Base-by-base conservation (phyloP, 2,888 invertebrate species). In the Synanthedon formicaeformis region DNA sequence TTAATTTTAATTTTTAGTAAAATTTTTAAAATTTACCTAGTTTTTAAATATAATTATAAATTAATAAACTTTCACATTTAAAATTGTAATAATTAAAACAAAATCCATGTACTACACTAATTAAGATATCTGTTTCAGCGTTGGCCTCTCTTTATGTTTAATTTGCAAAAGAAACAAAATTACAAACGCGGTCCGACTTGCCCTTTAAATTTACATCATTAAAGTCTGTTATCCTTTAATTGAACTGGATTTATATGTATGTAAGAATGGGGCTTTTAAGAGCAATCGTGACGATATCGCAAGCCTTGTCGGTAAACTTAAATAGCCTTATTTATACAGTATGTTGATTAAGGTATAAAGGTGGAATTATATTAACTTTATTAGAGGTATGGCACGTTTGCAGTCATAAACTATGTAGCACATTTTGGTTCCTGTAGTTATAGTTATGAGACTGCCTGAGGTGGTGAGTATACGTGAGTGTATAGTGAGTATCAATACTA, bases 201-300 rank as follows among this genome's bases (percentile, higher is more conserved):
- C 56, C 57, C 56, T 45, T 45, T 69, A 62, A 59, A 23, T n/a
- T 2, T 2, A 50, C 51, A n/a, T 5, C 12, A 50, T 59, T 63
- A 63, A 50, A 56, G 59, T 57, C 57, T 52, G 61, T 54, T 62
- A 56, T 66, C 52, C 53, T 48, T 56, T 57, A 57, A 58, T 57
- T 54, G 53, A 34, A 16, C 41, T 41, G 48, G 41, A 53, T 51
- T 45, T 45, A 51, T 58, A 61, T 55, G 57, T 54, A 18, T 52
- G 60, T 61, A 63, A 62, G 61, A 69, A 70, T 70, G 67, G 67
- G 62, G 66, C 71, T 70, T 70, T 72, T 69, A 71, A 62, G 61
- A 57, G 56, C 45, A 45, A 14, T 45, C 45, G 45, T 45, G 45
- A 45, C 12, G 45, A 62, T 69, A 71, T 69, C 69, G 62, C 61